A percentile compares a stretch with the other conserved stretches of the same genome.
Conservation (phyloP, 1,140 invertebrate genomes). For the Nomia melanderi region DNA sequence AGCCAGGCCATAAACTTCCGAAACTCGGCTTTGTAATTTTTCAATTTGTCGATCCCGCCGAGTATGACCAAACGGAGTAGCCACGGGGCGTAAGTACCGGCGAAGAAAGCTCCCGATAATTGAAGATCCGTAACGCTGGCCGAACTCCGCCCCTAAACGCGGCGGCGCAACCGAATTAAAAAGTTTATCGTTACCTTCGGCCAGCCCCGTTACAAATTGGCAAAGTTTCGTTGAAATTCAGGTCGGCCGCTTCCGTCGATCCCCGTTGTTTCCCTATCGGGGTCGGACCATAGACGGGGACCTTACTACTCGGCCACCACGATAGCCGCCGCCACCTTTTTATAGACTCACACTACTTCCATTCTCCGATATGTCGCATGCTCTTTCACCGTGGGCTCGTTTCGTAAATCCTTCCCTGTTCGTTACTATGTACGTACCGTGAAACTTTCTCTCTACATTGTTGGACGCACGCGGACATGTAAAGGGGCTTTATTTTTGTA, state of each 20-base stretch:
- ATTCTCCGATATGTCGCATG: conserved; percentile 5
- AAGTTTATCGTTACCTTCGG: conserved; percentile 14
- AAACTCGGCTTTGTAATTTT: not conserved
- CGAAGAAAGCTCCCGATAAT: conserved; percentile 16
- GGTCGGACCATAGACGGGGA: conserved; percentile 5
- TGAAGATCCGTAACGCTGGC: not conserved
- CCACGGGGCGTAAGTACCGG: not conserved
- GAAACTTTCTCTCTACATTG: not conserved
- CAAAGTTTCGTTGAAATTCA: conserved; percentile 44
- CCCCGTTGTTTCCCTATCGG: conserved; percentile 19
- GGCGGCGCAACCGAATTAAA: conserved; percentile 19
- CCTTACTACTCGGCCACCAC: not conserved
- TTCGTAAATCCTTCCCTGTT: conserved; percentile 2
- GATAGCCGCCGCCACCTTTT: not conserved
- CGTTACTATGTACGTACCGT: not conserved
- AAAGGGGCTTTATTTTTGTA: too few species aligned
- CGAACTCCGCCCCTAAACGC: not conserved
- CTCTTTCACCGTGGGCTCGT: not conserved
- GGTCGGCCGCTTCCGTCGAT: conserved; percentile 27
- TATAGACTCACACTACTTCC: conserved; percentile 9
- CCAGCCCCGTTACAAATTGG: conserved; percentile 27
- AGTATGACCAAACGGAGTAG: not conserved
- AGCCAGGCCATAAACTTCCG: not conserved
- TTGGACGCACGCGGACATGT: not conserved
- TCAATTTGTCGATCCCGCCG: not conserved